These are phyloP conservation scores for Porites lutea DNA, from an alignment of 64 coral and sea anemone species.

Conservation along the genomic window DNA sequence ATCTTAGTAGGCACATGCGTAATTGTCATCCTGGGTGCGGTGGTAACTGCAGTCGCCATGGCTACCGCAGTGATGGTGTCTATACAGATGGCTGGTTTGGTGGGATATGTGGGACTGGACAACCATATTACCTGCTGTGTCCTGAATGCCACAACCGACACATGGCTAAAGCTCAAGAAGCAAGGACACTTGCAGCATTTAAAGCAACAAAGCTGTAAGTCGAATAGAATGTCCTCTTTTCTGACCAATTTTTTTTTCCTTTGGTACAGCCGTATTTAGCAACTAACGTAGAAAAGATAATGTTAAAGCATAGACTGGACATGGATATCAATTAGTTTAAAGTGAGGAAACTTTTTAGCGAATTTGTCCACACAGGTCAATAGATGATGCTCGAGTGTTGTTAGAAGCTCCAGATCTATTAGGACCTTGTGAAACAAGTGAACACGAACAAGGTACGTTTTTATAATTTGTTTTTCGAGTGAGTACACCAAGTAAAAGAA, in stretches of 20 bases:
- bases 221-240: neutral
- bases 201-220: conserved; percentile 87
- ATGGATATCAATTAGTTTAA: no score
- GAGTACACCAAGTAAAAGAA: no score
- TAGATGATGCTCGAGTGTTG: conserved; percentile 78
- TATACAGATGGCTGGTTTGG: conserved; percentile 95
- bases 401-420: conserved; percentile 86
- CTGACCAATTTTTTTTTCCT: neutral
- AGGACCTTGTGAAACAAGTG: conserved; percentile 73
- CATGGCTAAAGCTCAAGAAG: conserved; percentile 82
- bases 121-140: conserved; percentile 86
- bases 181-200: conserved; percentile 75
- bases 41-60: conserved; percentile 91
- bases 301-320: no score
- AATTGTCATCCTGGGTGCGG: conserved; percentile 89
- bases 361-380: conserved; percentile 10
- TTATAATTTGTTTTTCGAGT: neutral
- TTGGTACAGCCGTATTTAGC: no score
- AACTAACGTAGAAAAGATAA: no score
- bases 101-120: conserved; percentile 86
- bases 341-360: no score
- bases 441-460: conserved; percentile 41
- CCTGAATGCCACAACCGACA: conserved; percentile 81
- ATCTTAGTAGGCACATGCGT: conserved; percentile 88
- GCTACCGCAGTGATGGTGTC: conserved; percentile 89